Percentiles rank a stretch among this genome's conserved stretches.
These are phyloP conservation scores for Adela reaumurella DNA, from an alignment of 2,888 invertebrate species.

Conservation along the genomic window DNA sequence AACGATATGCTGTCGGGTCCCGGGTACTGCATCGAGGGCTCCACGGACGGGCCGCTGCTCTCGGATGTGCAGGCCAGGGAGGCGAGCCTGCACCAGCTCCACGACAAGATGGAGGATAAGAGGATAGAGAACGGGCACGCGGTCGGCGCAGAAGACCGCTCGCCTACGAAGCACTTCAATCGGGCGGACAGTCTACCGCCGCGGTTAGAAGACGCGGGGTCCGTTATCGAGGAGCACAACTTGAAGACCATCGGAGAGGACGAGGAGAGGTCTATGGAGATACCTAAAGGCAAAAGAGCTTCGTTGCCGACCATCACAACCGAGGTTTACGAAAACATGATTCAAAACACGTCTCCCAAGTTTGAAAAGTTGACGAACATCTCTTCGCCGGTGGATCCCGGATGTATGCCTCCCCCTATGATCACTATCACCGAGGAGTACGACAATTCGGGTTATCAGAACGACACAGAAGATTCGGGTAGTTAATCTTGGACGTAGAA, in stretches of 20 bases:
- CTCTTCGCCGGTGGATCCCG: constrained; percentile 32
- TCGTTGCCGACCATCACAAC: constrained; percentile 41
- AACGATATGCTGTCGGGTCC: constrained; percentile 40
- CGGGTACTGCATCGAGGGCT: constrained; percentile 48
- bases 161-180: constrained; percentile 42
- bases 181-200: constrained; percentile 55
- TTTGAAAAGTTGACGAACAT: constrained; percentile 58
- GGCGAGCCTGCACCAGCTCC: constrained; percentile 38
- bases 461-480: constrained; percentile 30
- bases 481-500: constrained; percentile 26
- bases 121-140: constrained; percentile 40
- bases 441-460: constrained; percentile 23
- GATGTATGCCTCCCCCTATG: constrained; percentile 36
- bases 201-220: constrained; percentile 44
- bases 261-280: constrained; percentile 31
- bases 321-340: constrained; percentile 53
- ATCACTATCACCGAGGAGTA: constrained; percentile 49
- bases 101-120: constrained; percentile 31
- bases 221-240: constrained; percentile 17
- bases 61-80: constrained; percentile 51
- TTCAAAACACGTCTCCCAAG: constrained; percentile 52
- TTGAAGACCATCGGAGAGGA: constrained; percentile 41
- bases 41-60: constrained; percentile 45
- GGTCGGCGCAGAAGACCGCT: constrained; percentile 32
- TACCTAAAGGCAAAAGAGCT: constrained; percentile 32